Evolutionary conservation across 1,140 invertebrate genomes (phyloP).

Genomic region (Drosophila pallidifrons): DNA sequence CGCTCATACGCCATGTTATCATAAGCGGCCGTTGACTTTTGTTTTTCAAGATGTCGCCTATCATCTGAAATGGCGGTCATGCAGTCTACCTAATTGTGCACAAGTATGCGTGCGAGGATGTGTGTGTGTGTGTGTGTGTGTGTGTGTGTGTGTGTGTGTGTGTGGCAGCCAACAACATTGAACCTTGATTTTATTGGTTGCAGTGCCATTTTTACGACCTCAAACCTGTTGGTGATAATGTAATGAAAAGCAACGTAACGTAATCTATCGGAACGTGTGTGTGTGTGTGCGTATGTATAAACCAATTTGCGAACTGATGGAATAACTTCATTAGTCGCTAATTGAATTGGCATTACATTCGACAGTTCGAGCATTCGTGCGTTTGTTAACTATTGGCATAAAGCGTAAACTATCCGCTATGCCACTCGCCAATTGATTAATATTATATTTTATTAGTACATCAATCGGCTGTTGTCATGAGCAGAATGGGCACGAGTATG

Average conservation of each 20-base stretch:
- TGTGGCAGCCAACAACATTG: slow-evolving; percentile 22
- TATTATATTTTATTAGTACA: slow-evolving; percentile 32
- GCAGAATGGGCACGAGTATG: slow-evolving; percentile 11
- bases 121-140: slow-evolving; percentile 23
- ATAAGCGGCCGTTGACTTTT: slow-evolving; percentile 43
- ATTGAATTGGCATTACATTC: slow-evolving; percentile 58
- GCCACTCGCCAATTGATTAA: slow-evolving; percentile 29
- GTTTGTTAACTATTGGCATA: slow-evolving; percentile 12
- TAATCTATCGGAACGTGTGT: slow-evolving; percentile 7
- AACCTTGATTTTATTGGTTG: slow-evolving; percentile 44
- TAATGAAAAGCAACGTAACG: slow-evolving; percentile 41
- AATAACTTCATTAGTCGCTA: slow-evolving; percentile 71
- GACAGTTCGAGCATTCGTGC: background rate
- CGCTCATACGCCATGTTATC: slow-evolving; percentile 48
- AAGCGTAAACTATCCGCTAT: background rate
- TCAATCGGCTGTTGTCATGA: slow-evolving; percentile 28
- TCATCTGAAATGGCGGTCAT: slow-evolving; percentile 51
- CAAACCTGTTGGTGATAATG: slow-evolving; percentile 63
- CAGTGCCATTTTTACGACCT: slow-evolving; percentile 53
- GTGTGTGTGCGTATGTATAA: slow-evolving; percentile 11
- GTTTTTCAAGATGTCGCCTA: slow-evolving; percentile 35
- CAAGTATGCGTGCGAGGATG: background rate
- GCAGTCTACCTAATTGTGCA: slow-evolving; percentile 31
- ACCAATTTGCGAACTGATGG: slow-evolving; percentile 47
- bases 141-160: slow-evolving; percentile 23